These are phyloP conservation scores for Rhynchomys soricoides DNA, from an alignment of 2,113 vertebrate genomes.

Conservation along the genomic window DNA sequence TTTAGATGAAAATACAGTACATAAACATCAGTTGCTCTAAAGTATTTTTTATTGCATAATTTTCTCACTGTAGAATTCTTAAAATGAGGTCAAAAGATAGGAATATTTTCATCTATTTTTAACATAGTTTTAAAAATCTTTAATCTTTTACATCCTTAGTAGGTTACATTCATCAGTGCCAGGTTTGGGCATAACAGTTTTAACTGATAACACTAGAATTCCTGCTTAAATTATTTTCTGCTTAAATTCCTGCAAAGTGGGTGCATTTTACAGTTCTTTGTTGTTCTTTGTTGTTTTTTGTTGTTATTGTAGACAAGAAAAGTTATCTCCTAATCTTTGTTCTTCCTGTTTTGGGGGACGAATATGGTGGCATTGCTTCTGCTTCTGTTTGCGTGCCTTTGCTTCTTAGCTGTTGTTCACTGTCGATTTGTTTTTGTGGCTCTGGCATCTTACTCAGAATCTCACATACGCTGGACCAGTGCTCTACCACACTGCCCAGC, in stretches of 20 bases:
- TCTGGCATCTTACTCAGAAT: background rate
- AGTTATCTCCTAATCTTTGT: background rate
- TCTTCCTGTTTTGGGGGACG: background rate
- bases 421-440: background rate
- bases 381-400: background rate
- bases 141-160: no score
- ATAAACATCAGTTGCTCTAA: background rate
- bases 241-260: background rate
- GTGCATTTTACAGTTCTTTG: background rate
- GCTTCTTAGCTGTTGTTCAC: background rate
- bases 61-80: background rate
- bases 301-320: background rate
- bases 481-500: background rate
- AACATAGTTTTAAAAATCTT: no score
- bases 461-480: background rate
- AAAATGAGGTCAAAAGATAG: background rate
- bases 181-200: background rate
- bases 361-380: background rate
- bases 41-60: constrained; percentile 41
- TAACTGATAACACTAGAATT: background rate
- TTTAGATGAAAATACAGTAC: constrained; percentile 24
- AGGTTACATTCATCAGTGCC: background rate
- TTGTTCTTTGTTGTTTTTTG: no score
- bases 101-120: constrained; percentile 18
- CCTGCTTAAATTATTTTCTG: constrained; percentile 24